Conservation (phyloP, 2,113 vertebrate species). For the Erpornis zantholeuca region DNA sequence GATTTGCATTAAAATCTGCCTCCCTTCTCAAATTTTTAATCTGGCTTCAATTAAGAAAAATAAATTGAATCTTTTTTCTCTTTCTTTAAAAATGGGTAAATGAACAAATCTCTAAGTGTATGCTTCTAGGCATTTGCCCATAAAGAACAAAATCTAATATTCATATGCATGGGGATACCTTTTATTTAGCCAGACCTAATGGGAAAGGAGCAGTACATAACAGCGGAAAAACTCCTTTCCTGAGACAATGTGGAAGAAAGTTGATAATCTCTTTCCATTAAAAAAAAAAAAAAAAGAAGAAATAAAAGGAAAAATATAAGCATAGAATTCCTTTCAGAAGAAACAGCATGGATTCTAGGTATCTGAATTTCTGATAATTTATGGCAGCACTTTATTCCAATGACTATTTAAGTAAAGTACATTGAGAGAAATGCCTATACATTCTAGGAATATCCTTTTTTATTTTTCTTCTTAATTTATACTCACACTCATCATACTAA, state of each 20-base stretch:
- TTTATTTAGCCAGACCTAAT: background rate
- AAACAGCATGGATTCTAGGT: background rate
- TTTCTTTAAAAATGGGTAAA: background rate
- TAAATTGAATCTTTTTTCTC: background rate
- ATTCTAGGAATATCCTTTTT: background rate
- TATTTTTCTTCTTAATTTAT: background rate
- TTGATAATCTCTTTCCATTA: background rate
- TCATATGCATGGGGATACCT: background rate
- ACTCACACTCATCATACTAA: background rate
- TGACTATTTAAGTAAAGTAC: background rate
- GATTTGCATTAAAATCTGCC: background rate
- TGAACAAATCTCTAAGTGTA: background rate
- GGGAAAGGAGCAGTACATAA: background rate
- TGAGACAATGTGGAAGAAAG: background rate
- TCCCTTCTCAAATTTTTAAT: background rate
- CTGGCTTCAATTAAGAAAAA: background rate
- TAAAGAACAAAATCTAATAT: background rate
- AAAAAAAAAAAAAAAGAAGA: background rate
- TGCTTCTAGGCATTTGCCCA: background rate
- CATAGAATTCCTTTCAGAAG: background rate
- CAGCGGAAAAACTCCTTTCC: background rate
- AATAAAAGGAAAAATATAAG: background rate
- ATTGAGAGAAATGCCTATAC: background rate
- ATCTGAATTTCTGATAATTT: background rate
- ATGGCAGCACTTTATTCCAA: background rate